Base-by-base conservation (phyloP, 2,888 invertebrate genomes). In the Sabatieria punctata region DNA sequence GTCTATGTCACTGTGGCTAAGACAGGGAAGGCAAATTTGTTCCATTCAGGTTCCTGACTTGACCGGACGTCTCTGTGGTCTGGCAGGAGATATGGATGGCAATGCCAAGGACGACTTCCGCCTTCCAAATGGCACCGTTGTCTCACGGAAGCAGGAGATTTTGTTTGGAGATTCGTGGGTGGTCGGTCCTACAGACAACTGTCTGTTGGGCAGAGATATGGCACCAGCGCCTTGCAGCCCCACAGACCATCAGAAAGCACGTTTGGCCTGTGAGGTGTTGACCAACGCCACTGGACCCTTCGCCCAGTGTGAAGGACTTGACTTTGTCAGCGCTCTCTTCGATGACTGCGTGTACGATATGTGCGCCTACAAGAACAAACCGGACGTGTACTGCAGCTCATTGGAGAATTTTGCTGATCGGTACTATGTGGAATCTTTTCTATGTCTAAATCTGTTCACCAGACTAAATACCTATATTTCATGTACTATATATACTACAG, bases 41-140 rank as follows among this genome's bases (percentile, higher is more conserved):
- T 41, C 27, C 25, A 41, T 23, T 15, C 26, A 41, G 26, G 45
- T 36, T n/a, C 37, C 37, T 27, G 37, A 19, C 19, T 35, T 25
- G 2, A 22, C 4, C 15, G 45, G 45, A 45, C 24, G 15, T 8
- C 50, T 59, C 4, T 59, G 59, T 30, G 59, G 59, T 37, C 39
- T 59, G 40, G 55, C 53, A 8, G 59, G 59, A 41, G 58, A 56
- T 43, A 51, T 55, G 23, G 55, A 58, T 44, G 52, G 52, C 41
- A 51, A 50, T 41, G 54, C 51, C 47, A 42, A 46, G 35, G 53
- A 59, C 46, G 59, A 59, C 27, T 52, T 55, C 18, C 49, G 48
- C 2, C 46, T 49, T 33, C 37, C 39, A 44, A 53, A 47, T 26
- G 46, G 47, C 30, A 15, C 43, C 4, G 21, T 45, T 2, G 25